A percentile compares a stretch with the other conserved stretches of the same genome.
Evolutionary conservation across 2,113 vertebrate genomes (phyloP).

Genomic region (Oryzias javanicus): DNA sequence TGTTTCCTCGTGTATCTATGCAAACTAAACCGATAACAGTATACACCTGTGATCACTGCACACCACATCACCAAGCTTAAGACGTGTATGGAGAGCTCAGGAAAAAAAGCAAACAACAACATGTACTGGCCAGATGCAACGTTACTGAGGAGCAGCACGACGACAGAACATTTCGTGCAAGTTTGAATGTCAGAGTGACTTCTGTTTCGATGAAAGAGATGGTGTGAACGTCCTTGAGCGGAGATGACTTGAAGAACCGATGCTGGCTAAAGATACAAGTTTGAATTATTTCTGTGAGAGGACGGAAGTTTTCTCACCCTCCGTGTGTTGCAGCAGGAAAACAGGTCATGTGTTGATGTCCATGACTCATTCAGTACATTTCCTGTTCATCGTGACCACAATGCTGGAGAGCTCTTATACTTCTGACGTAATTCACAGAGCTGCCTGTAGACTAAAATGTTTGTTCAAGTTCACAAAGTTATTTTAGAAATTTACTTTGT

Average conservation of each 20-base stretch:
- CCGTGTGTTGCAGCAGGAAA: conserved; percentile 42
- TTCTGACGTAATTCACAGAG: neutral
- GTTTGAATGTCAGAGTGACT: conserved; percentile 16
- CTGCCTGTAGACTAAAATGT: neutral
- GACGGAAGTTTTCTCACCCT: conserved; percentile 1
- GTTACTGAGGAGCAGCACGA: neutral
- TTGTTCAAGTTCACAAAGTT: neutral
- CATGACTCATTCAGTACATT: conserved; percentile 43
- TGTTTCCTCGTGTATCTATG: no score
- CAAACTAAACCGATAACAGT: no score
- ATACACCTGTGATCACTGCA: no score
- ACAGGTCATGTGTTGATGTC: conserved; percentile 23
- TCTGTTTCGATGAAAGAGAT: conserved; percentile 1
- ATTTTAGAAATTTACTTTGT: no score
- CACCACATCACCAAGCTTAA: no score
- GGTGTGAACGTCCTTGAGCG: conserved; percentile 5
- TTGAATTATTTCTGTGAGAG: neutral
- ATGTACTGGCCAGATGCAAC: no score
- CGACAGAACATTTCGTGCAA: conserved; percentile 31
- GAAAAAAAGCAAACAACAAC: no score
- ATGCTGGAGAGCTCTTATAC: neutral
- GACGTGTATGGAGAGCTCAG: no score
- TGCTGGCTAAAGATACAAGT: neutral
- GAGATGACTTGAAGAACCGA: neutral
- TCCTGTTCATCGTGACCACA: conserved; percentile 53